These are phyloP conservation scores for Tetanocera ferruginea DNA, from an alignment of 2,888 invertebrate species.

Conservation along the genomic window DNA sequence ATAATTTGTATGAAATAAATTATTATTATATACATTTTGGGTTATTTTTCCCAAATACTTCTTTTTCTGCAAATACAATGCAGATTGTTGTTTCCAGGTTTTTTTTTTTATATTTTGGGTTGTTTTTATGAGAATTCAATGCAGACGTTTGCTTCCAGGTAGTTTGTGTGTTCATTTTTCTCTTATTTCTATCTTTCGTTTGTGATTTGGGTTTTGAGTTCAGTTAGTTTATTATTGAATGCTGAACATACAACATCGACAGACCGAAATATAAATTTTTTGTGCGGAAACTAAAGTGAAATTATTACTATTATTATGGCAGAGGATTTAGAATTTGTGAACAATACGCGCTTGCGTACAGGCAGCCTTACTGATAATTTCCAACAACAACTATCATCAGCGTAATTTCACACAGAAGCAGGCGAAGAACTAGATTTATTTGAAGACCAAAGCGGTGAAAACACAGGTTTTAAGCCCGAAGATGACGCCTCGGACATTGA, in stretches of 20 bases:
- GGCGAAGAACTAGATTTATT: constrained; percentile 31
- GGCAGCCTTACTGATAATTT: constrained; percentile 38
- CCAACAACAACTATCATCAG: too few relatives aligned
- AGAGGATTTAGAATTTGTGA: constrained; percentile 34
- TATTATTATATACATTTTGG: constrained; percentile 2
- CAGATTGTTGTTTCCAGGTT: too few relatives aligned
- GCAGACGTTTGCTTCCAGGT: too few relatives aligned
- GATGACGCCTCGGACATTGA: too few relatives aligned
- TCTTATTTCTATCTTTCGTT: too few relatives aligned
- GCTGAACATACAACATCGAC: constrained; percentile 37
- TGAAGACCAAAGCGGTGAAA: neutral
- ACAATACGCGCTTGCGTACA: constrained; percentile 33
- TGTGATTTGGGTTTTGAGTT: constrained; percentile 21
- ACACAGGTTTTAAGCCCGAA: too few relatives aligned
- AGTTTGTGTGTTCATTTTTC: too few relatives aligned
- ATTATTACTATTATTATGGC: constrained; percentile 39
- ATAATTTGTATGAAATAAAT: neutral
- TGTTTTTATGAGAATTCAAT: too few relatives aligned
- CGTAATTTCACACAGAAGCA: constrained; percentile 22
- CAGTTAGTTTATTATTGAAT: too few relatives aligned
- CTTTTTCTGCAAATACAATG: too few relatives aligned
- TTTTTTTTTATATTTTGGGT: too few relatives aligned
- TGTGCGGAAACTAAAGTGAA: constrained; percentile 39
- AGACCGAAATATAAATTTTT: constrained; percentile 39
- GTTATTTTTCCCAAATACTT: too few relatives aligned